phyloP scores from a whole-genome alignment of 2,113 vertebrate genomes.

The Cervus canadensis region DNA sequence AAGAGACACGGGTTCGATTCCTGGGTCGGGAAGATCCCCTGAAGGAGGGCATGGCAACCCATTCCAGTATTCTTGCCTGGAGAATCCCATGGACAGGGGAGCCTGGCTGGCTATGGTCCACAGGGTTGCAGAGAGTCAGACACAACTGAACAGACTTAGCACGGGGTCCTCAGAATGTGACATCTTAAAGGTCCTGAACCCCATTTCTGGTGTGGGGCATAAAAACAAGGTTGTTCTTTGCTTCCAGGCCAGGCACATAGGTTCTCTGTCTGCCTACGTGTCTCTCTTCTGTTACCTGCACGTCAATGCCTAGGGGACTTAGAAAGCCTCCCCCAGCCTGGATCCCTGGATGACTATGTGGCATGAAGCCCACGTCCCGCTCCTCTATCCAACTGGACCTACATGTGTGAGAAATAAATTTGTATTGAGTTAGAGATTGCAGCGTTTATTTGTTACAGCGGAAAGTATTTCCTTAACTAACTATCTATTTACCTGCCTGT shows the following conservation, averaged over 20 bases:
- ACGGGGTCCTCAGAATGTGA: background rate
- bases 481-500: background rate
- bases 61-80: background rate
- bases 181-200: background rate
- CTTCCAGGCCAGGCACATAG: background rate
- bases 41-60: background rate
- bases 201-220: background rate
- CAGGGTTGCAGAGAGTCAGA: background rate
- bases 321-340: background rate
- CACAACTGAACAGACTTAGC: background rate
- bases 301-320: background rate
- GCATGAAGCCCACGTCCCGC: background rate
- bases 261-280: background rate
- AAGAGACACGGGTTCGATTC: background rate
- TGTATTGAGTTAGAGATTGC: background rate
- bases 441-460: background rate
- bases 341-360: background rate
- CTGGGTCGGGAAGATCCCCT: background rate
- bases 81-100: background rate
- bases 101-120: background rate
- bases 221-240: background rate
- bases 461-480: background rate
- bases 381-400: accelerated
- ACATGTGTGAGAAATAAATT: background rate
- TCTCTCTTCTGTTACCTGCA: background rate